Base-by-base conservation (phyloP, 2,888 invertebrate species). In the Ganaspis brasiliensis region DNA sequence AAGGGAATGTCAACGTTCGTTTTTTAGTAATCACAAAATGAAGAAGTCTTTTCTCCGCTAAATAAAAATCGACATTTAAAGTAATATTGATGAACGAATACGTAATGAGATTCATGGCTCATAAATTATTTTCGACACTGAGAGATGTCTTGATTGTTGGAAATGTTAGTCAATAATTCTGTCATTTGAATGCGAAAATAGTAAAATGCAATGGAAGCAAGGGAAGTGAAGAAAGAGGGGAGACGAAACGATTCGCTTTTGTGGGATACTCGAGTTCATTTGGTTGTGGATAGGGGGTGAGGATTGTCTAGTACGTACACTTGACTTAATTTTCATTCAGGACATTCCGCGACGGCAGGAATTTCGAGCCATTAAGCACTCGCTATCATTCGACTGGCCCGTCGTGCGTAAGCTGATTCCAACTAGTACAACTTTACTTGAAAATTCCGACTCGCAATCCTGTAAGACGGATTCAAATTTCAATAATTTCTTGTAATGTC, bases 321-420 rank as follows among this genome's bases (percentile, higher is more conserved):
- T 87, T 85, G 87, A 89, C 89, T 91, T 89, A 88, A 91, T 90
- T 91, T 88, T 90, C 90, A 91, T 91, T 91, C 89, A 87, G 82
- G 83, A 84, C 88, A 89, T 89, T 90, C 88, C 87, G 82, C 84
- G 85, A 80, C 84, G 86, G 83, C 81, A 85, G 89, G 89, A 91
- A 90, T 91, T 89, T 90, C 90, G 83, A 86, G 86, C 90, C 89
- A 90, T 91, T 90, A 91, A 90, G 85, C 88, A 87, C 87, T 87
- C 85, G 89, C 88, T 90, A 90, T 91, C 89, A 90, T 91, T 90
- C 85, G 89, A 80, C 85, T 80, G 82, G 81, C 72, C 79, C 78
- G 81, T 80, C 82, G 82, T 85, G 87, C 86, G 86, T 85, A 84
- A 79, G 81, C 78, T 77, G 77, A 77, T 78, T 72, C 78, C 78